Base-by-base conservation (phyloP, 2,888 invertebrate species). In the Drosophila borborema region DNA sequence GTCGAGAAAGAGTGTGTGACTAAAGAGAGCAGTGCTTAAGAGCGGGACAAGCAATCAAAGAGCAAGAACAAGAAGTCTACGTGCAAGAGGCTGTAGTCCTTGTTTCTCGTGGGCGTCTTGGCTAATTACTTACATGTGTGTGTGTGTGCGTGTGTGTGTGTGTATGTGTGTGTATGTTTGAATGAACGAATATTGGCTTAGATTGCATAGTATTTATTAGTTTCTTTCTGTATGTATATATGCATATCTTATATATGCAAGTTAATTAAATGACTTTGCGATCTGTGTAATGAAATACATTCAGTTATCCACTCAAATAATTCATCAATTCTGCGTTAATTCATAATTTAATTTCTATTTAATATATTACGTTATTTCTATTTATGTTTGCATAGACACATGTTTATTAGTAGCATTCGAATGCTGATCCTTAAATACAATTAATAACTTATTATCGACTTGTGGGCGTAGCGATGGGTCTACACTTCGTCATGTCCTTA, bases 1-100 rank as follows among this genome's bases (percentile, higher is more conserved):
- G 64, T 62, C 53, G 49, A 46, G 43, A 54, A 77, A 80, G 75
- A 66, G 71, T 49, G 16, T 8, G 31, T 40, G 60, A 54, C n/a
- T 14, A 59, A 64, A 75, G 71, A 72, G 73, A 77, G 49, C 38
- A 20, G 12, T 58, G 20, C 66, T 80, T 77, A 77, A 77, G 77
- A 77, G 77, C 64, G 58, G 51, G 43, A 59, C 56, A 59, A 62
- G 80, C 48, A 62, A 40, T 31, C 54, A 20, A 80, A 77, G 77
- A 77, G 77, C 48, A 67, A 41, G 54, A n/a, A 38, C 71, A 80
- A 80, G 64, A 66, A 71, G 64, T 49, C n/a, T 48, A 28, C 61
- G 48, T 41, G 18, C 45, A 63, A 68, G 75, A 63, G 45, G 51
- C 40, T 75, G 64, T 10, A 48, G 41, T 48, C 41, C 46, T 41